These are phyloP conservation scores for Axinella damicornis DNA, from an alignment of 37 sponge, comb jelly and placozoan species.

Conservation along the genomic window DNA sequence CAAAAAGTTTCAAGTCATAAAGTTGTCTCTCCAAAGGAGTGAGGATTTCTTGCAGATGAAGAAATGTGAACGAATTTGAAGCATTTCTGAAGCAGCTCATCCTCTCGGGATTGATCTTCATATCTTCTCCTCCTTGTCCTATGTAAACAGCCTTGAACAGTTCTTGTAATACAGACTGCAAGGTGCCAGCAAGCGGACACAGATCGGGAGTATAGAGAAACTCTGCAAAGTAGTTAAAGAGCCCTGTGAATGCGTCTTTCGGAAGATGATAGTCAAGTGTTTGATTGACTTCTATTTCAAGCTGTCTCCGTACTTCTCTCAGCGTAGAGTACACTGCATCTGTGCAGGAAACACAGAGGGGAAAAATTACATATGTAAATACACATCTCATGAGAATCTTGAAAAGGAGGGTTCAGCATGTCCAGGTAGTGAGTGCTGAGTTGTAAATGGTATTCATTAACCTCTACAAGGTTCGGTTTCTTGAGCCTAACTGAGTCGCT, in stretches of 20 bases:
- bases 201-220: conserved; percentile 30
- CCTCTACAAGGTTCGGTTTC: too few relatives aligned
- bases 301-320: neutral
- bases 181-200: conserved; percentile 25
- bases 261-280: conserved; percentile 1
- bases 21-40: conserved; percentile 20
- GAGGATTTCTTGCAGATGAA: neutral
- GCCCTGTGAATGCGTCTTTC: conserved; percentile 13
- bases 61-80: neutral
- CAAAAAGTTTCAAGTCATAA: conserved; percentile 12
- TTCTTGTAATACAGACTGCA: neutral
- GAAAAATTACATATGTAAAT: neutral
- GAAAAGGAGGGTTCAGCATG: too few relatives aligned
- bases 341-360: neutral
- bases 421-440: too few relatives aligned
- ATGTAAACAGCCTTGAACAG: neutral
- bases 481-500: too few relatives aligned
- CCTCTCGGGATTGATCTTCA: neutral
- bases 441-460: too few relatives aligned
- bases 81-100: conserved; percentile 22
- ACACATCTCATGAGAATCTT: too few relatives aligned
- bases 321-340: conserved; percentile 13
- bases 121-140: neutral
- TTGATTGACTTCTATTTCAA: neutral
- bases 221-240: conserved; percentile 28